Evolutionary conservation across 2,113 vertebrate species (phyloP).

Genomic region (Vimba vimba): DNA sequence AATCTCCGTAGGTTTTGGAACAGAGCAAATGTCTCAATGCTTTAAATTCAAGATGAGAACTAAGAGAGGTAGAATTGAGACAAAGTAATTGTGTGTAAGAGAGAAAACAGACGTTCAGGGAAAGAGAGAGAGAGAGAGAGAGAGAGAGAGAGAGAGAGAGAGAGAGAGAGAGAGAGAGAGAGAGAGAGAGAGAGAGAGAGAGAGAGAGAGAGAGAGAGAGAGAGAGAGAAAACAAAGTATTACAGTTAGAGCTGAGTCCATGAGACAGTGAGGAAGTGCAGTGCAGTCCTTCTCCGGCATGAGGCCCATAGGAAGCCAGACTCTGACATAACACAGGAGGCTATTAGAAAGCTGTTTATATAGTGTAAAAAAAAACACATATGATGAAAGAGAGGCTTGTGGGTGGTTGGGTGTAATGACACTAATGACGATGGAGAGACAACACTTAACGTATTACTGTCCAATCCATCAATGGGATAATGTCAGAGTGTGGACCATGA

Average conservation of each 20-base stretch:
- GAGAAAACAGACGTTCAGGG: background rate
- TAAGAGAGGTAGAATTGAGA: conserved; percentile 7
- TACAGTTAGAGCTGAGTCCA: background rate
- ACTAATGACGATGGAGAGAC: background rate
- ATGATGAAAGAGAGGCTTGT: background rate
- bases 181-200: background rate
- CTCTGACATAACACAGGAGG: conserved; percentile 15
- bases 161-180: background rate
- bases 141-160: background rate
- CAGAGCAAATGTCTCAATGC: background rate
- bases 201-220: background rate
- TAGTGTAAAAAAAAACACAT: background rate
- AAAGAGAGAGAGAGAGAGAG: background rate
- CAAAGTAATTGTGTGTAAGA: background rate
- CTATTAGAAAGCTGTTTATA: conserved; percentile 32
- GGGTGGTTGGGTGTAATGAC: background rate
- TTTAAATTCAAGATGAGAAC: conserved; percentile 8
- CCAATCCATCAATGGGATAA: background rate
- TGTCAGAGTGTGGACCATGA: background rate
- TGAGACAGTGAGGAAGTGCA: background rate
- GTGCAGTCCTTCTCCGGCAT: background rate
- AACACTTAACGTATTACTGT: conserved; percentile 9
- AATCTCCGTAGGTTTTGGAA: background rate
- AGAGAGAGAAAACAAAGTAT: background rate
- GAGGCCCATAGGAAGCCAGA: background rate